Evolutionary conservation across 35 echinoderm and acorn worm genomes (phyloP), one percentile per base, ranked within the genome.

Genomic region (Heliocidaris erythrogramma): DNA sequence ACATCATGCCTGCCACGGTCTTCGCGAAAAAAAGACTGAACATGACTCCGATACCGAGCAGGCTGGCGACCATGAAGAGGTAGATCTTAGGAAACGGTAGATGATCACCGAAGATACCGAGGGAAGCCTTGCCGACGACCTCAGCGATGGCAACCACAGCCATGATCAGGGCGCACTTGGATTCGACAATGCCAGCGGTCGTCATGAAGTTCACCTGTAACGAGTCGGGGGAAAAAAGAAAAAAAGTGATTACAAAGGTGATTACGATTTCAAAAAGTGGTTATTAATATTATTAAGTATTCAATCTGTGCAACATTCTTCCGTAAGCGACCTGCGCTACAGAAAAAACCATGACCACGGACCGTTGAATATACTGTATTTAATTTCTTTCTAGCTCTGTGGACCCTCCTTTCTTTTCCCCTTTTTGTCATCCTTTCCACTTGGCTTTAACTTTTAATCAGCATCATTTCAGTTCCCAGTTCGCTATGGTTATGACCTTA

Each of bases 121-220:
- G 87, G 21, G 94, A 69, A 52, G 96, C 94, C 93, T 98, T 98
- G 49, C 97, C 97, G 29, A 94, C 88, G 47, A 98, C 92, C 89
- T 98, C 97, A 5, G 97, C 85, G 10, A 98, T 65, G 47, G 97
- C 97, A 13, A 98, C 87, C 31, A 98, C 94, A 53, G 92, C 95
- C 94, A 98, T 94, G n/a, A 96, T 91, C 9, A 98, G 71, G 78
- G 96, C 93, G 49, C 97, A 94, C 17, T 96, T 94, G 13, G 93
- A 85, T 85, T 95, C 93, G n/a, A 60, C 84, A 48, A 98, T 97
- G 2, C 97, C 97, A 21, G 93, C 94, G 32, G 96, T 98, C 8
- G 96, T 98, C 97, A 98, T 98, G 71, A 98, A 98, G 85, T 95
- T 98, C 32, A 96, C 96, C 97, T 98, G 85, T 27, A 89, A 92